These are phyloP conservation scores for Sycon ciliatum DNA, from an alignment of 37 sponge, comb jelly and placozoan species.

Conservation along the genomic window DNA sequence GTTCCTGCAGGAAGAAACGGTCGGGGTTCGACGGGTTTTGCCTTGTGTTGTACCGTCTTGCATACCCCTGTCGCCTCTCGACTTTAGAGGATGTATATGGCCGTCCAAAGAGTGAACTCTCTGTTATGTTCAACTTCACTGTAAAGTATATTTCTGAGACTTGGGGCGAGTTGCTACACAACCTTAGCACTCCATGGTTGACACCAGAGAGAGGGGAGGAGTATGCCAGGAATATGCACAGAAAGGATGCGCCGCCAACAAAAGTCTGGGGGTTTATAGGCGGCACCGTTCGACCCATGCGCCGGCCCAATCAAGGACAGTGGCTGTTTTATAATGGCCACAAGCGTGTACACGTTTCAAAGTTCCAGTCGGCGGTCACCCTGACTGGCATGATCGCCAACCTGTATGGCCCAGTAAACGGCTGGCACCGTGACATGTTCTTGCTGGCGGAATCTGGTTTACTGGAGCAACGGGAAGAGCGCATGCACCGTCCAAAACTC, in stretches of 20 bases:
- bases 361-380: neutral
- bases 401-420: neutral
- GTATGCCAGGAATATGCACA: neutral
- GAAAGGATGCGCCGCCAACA: neutral
- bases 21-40: neutral
- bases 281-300: neutral
- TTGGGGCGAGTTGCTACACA: neutral
- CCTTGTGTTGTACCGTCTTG: neutral
- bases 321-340: neutral
- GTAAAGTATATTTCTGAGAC: neutral
- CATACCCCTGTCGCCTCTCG: neutral
- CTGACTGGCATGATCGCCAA: no score
- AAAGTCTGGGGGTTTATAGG: slow-evolving; percentile 10
- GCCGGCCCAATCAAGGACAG: neutral
- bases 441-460: neutral
- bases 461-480: neutral
- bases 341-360: neutral
- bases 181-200: neutral
- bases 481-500: neutral
- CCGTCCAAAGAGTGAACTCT: neutral
- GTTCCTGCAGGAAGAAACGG: neutral
- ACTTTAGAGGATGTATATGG: neutral
- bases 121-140: neutral
- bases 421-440: neutral
- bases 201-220: neutral